Evolutionary conservation across 2,888 invertebrate genomes (phyloP), one percentile per base, ranked within the genome.

Genomic region (Phyllotreta striolata): DNA sequence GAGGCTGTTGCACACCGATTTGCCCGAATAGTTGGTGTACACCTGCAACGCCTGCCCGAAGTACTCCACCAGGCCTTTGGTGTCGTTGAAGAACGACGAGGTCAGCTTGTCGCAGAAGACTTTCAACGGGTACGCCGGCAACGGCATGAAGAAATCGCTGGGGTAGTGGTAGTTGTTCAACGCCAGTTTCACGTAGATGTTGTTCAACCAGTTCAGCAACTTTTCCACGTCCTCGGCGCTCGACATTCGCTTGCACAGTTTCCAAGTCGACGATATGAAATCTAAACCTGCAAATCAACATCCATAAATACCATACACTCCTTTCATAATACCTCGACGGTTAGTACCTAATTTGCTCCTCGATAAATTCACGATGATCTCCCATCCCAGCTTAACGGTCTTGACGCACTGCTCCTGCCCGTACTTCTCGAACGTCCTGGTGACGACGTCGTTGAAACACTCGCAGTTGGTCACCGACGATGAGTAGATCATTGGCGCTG

Each of bases 131-230:
- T 92, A 87, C 0, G 89, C 93, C 0, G 97, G 97, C 24, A 98
- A 78, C 0, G 90, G 88, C 52, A 88, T 85, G 51, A 98, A 82
- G 80, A 98, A 98, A 73, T 88, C 86, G 0, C 92, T 88, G 0
- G 90, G 83, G 79, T 96, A 98, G 0, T 98, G 98, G 80, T 98
- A 99, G 83, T 98, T 92, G n/a, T 91, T 90, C 97, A 98, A 98
- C 0, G 96, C 96, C 69, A 97, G 80, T 73, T 91, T 90, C 8
- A 86, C 87, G 79, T 92, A 95, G 69, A 91, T 86, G 66, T 89
- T 87, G 38, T 81, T 77, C 1, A 97, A 81, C 86, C 91, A 96
- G 46, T 87, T 86, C 69, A 91, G 84, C 8, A 96, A 83, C 0
- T 72, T 73, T 0, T 80, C 74, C 0, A 88, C 77, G 73, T 90